Percentiles rank a stretch among this genome's conserved stretches.
phyloP scores from a whole-genome alignment of 2,797 vertebrate species.

The Pangasius sanitwongsei region DNA sequence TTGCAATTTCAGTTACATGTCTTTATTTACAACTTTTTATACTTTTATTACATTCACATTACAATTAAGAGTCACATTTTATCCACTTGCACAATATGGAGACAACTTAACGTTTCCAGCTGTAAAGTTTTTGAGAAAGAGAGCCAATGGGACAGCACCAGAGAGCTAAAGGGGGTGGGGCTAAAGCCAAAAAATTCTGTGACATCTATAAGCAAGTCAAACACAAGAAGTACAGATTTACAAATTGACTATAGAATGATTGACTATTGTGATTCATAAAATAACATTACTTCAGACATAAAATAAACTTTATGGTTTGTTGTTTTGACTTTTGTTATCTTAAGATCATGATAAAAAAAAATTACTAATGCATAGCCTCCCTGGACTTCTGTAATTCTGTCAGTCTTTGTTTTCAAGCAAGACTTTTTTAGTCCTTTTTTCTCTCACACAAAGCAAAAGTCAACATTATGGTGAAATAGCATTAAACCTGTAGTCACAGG shows the following conservation, averaged over 20 bases:
- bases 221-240: neutral
- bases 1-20: neutral
- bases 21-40: neutral
- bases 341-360: neutral
- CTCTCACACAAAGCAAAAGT: neutral
- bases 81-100: neutral
- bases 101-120: neutral
- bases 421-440: neutral
- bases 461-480: neutral
- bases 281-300: neutral
- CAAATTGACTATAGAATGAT: neutral
- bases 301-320: neutral
- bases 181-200: neutral
- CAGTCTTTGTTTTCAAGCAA: neutral
- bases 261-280: neutral
- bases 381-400: slow-evolving; percentile 8
- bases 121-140: neutral
- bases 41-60: neutral
- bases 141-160: neutral
- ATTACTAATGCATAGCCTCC: neutral
- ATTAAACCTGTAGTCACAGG: neutral
- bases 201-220: neutral
- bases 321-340: neutral
- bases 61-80: neutral
- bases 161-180: neutral